Evolutionary conservation across 2,113 vertebrate genomes (phyloP).

Genomic region (Tachycineta bicolor): DNA sequence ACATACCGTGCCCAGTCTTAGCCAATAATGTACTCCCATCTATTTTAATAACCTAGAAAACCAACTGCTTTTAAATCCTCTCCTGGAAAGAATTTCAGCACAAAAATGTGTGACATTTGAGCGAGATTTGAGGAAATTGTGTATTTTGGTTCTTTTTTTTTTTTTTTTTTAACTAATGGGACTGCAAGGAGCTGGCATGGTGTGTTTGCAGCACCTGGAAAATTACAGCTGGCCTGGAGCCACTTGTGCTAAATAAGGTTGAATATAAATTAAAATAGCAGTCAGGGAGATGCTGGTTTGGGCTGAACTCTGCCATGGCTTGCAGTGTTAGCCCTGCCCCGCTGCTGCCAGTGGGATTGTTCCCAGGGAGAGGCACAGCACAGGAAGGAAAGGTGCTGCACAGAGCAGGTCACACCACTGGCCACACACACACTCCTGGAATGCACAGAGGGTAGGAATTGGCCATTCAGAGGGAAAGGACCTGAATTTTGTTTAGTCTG

Average conservation of each 20-base stretch:
- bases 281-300: neutral
- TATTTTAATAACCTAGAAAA: slow-evolving; percentile 21
- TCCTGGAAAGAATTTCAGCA: neutral
- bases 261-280: neutral
- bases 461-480: neutral
- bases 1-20: neutral
- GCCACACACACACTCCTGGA: neutral
- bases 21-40: neutral
- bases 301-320: neutral
- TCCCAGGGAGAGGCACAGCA: neutral
- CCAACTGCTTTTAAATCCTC: slow-evolving; percentile 26
- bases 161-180: neutral
- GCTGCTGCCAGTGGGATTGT: neutral
- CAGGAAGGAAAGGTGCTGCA: neutral
- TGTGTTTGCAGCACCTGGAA: slow-evolving; percentile 6
- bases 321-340: neutral
- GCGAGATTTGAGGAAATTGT: neutral
- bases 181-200: neutral
- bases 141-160: neutral
- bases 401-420: neutral
- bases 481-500: neutral
- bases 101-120: neutral
- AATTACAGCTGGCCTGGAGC: neutral
- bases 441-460: neutral
- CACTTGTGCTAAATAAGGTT: neutral